phyloP scores from a whole-genome alignment of 2,797 vertebrate species.

The Distichodus sexfasciatus region DNA sequence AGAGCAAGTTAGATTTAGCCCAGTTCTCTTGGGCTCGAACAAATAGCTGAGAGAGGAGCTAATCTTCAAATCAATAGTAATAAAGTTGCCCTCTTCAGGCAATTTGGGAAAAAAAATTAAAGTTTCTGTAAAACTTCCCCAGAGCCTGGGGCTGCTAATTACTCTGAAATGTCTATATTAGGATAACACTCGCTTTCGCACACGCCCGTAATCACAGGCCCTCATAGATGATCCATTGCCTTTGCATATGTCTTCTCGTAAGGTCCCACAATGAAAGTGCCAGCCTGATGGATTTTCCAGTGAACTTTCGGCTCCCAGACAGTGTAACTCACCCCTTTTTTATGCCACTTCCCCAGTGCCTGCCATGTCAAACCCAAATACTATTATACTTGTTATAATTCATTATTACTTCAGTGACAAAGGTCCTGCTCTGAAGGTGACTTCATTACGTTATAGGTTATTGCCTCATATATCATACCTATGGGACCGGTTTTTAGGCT shows the following conservation, averaged over 20 bases:
- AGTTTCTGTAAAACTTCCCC: slow-evolving; percentile 35
- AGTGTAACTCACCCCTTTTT: slow-evolving; percentile 47
- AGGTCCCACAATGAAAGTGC: slow-evolving; percentile 50
- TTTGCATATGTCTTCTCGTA: slow-evolving; percentile 55
- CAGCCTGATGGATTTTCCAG: slow-evolving; percentile 44
- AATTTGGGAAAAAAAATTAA: slow-evolving; percentile 31
- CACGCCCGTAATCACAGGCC: not conserved
- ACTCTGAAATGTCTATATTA: slow-evolving; percentile 26
- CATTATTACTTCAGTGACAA: slow-evolving; percentile 76
- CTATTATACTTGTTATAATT: slow-evolving; percentile 76
- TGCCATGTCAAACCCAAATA: slow-evolving; percentile 68
- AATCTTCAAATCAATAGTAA: slow-evolving; percentile 39
- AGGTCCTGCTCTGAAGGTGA: slow-evolving; percentile 83
- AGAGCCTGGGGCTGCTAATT: slow-evolving; percentile 30
- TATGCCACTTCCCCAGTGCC: slow-evolving; percentile 50
- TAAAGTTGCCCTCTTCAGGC: slow-evolving; percentile 33
- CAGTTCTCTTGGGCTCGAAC: slow-evolving; percentile 21
- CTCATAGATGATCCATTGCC: slow-evolving; percentile 48
- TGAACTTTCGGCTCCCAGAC: slow-evolving; percentile 55
- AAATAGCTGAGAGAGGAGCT: slow-evolving; percentile 23
- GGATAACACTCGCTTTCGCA: slow-evolving; percentile 4
- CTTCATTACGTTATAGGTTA: slow-evolving; percentile 82
- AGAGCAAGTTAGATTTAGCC: slow-evolving; percentile 17
- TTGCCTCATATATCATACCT: slow-evolving; percentile 82
- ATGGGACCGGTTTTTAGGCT: slow-evolving; percentile 57